Percentiles rank a stretch among this genome's conserved stretches.
Conservation (phyloP, 2,113 vertebrate genomes). For the Proterorhinus semilunaris region DNA sequence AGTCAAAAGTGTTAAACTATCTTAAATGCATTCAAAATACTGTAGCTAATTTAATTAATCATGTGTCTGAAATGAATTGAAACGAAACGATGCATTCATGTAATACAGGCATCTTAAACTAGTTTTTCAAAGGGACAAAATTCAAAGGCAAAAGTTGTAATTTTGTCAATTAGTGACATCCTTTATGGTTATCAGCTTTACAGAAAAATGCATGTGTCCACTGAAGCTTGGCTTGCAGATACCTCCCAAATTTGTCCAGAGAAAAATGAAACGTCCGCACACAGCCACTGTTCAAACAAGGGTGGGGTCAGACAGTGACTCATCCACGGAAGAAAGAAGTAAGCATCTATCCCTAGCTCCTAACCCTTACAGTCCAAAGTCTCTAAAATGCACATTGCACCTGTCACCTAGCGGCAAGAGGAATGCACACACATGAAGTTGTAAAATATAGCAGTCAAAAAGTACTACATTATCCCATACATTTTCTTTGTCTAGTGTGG, state of each 20-base stretch:
- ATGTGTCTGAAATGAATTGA: background rate
- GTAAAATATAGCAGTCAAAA: conserved; percentile 8
- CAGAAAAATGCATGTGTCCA: background rate
- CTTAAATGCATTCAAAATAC: too few species aligned
- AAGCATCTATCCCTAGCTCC: conserved; percentile 15
- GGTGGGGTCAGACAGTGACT: conserved; percentile 34
- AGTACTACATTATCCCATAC: conserved; percentile 1
- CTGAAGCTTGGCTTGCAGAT: background rate
- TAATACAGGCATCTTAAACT: too few species aligned
- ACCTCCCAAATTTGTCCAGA: background rate
- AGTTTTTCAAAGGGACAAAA: background rate
- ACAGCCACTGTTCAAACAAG: conserved; percentile 54
- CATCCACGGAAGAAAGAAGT: background rate
- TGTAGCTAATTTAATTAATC: too few species aligned
- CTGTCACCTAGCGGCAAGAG: conserved; percentile 46
- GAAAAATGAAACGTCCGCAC: conserved; percentile 8
- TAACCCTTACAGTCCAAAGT: conserved; percentile 50
- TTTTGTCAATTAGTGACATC: conserved; percentile 32
- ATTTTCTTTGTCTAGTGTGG: conserved; percentile 38
- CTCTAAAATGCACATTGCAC: conserved; percentile 44
- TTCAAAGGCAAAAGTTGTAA: conserved; percentile 11
- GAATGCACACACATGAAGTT: conserved; percentile 9
- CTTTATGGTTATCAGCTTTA: background rate
- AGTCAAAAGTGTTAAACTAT: too few species aligned
- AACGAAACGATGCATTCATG: too few species aligned